A percentile compares a stretch with the other conserved stretches of the same genome.
These are phyloP conservation scores for Australoheros facetus DNA, from an alignment of 2,797 vertebrate genomes.

Conservation along the genomic window DNA sequence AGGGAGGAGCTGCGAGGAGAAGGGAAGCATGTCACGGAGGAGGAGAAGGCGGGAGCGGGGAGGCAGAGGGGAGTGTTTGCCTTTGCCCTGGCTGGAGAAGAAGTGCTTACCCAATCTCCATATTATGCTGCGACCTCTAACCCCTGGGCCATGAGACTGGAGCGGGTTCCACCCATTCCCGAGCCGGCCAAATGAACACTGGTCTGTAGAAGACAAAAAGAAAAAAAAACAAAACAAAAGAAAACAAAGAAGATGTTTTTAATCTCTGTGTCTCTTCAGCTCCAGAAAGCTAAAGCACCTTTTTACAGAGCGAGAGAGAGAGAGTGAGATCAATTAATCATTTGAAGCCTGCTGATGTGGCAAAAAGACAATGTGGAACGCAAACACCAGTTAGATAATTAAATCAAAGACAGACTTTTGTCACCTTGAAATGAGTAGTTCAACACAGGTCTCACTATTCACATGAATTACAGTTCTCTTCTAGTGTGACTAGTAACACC, in stretches of 20 bases:
- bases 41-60: constrained; percentile 86
- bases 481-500: not conserved
- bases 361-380: constrained; percentile 12
- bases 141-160: constrained; percentile 92
- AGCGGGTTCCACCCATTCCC: constrained; percentile 86
- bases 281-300: constrained; percentile 68
- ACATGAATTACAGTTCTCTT: not conserved
- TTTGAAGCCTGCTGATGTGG: constrained; percentile 60
- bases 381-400: constrained; percentile 22
- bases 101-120: constrained; percentile 85
- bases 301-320: constrained; percentile 40
- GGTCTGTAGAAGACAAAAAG: constrained; percentile 20
- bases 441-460: not conserved
- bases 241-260: constrained; percentile 35
- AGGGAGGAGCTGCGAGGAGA: constrained; percentile 85
- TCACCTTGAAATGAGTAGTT: not conserved
- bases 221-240: constrained; percentile 5
- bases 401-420: not conserved
- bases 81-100: constrained; percentile 89
- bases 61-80: constrained; percentile 88
- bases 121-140: constrained; percentile 88
- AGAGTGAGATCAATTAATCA: constrained; percentile 34
- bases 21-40: constrained; percentile 83
- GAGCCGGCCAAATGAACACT: constrained; percentile 88
- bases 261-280: constrained; percentile 46